Evolutionary conservation across 2,888 invertebrate species (phyloP), one percentile per base, ranked within the genome.

Genomic region (Nephrocerus scutellatus): DNA sequence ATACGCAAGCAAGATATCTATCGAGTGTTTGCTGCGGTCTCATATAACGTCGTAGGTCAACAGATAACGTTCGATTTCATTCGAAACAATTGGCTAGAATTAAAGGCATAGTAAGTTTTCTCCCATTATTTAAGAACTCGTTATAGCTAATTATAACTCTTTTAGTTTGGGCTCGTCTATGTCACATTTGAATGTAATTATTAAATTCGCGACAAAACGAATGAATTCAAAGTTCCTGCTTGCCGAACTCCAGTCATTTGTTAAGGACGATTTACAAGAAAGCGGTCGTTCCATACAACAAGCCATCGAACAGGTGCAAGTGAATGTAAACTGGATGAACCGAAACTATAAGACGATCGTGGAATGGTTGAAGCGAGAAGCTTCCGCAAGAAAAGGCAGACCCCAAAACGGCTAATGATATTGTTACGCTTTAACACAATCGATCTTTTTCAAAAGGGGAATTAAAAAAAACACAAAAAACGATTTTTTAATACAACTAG

Each of bases 251-350:
- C 73, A 79, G 58, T 72, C 77, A 29, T 88, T 88, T 57, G 73
- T 80, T 2, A 67, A 69, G 2, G 74, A 75, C 36, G 76, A 77
- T 38, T 72, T 74, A 41, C 73, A 76, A 28, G 82, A 85, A 40
- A 71, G 84, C 10, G 83, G 84, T 0, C 69, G 88, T 46, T 80
- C 85, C 1, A 77, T 86, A 0, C 76, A 80, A 43, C 91, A 91
- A 66, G 80, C 85, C 0, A 66, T 90, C 7, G 92, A 92, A 59
- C 77, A 81, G 35, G 82, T 82, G 0, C 77, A 82, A 49, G 80
- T 83, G 4, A 90, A 91, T 60, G 81, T 90, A 1, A 76, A 79
- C 48, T 93, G 92, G 92, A 82, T 85, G 76, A 72, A 80, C 35
- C 72, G 72, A 30, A 84, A 89, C 68, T 84, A 83, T 57, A 70